These are phyloP conservation scores for Macquaria ambigua DNA, from an alignment of 2,113 vertebrate genomes.

Conservation along the genomic window DNA sequence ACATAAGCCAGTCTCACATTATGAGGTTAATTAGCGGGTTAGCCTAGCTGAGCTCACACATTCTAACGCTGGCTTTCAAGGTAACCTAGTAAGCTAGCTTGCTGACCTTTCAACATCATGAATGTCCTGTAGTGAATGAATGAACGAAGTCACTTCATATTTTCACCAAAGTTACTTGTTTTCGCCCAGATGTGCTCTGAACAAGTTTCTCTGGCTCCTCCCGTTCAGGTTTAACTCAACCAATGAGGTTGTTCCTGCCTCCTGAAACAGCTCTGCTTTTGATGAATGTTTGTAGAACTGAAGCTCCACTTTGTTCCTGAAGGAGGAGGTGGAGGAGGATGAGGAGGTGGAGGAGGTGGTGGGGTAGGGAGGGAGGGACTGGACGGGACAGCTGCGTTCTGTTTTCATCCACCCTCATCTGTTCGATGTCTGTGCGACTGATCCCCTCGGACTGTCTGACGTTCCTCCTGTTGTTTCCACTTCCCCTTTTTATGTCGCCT, in stretches of 20 bases:
- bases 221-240: constrained; percentile 61
- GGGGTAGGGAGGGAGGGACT: background rate
- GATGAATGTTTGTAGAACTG: constrained; percentile 37
- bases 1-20: background rate
- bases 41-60: background rate
- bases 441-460: constrained; percentile 47
- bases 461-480: constrained; percentile 63
- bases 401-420: constrained; percentile 35
- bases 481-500: constrained; percentile 62
- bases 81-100: background rate
- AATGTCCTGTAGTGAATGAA: constrained; percentile 34
- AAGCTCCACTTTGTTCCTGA: constrained; percentile 35
- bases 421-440: constrained; percentile 33
- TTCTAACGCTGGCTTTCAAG: background rate
- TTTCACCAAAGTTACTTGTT: constrained; percentile 13
- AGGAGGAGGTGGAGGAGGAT: constrained; percentile 9
- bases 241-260: constrained; percentile 33
- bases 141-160: background rate
- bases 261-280: constrained; percentile 12
- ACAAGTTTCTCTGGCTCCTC: constrained; percentile 36
- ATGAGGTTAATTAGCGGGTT: background rate
- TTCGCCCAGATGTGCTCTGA: background rate
- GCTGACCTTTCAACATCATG: constrained; percentile 11
- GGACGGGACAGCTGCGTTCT: constrained; percentile 1
- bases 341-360: background rate